Base-by-base conservation (phyloP, 2,797 vertebrate genomes). In the Arctocebus calabarensis region DNA sequence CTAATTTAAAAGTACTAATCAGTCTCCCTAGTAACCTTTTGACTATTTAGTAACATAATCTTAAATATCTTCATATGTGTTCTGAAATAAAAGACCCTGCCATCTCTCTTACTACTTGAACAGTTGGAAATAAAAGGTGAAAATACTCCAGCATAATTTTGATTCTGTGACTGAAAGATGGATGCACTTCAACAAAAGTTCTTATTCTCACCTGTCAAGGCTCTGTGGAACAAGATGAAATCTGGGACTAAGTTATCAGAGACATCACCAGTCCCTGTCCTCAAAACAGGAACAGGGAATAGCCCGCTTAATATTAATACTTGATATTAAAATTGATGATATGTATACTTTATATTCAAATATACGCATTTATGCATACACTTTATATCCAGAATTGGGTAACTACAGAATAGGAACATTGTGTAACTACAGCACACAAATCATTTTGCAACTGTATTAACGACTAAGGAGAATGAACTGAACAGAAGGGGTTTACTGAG, bases 1-100 rank as follows among this genome's bases (percentile, higher is more conserved):
- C 32, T 70, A 71, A 62, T 12, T 92, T 92, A 75, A 95, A 96
- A 96, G 19, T 37, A 78, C 40, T 66, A 88, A 87, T 92, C 84
- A 81, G n/a, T 91, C 73, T 82, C 48, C 66, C 55, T 55, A 85
- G 68, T 55, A 92, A 48, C 64, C 70, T 57, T 96, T 43, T 89
- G 40, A 66, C 64, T 57, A 68, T 75, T 64, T 8, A 68, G 37
- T 32, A 88, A 89, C 17, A 64, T 23, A 61, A 83, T 77, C 73
- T 71, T 91, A 90, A 84, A 81, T 93, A 78, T 40, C 62, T 93
- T 87, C 2, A 4, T 29, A 66, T 84, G 88, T 89, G 19, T 55
- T 68, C n/a, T 81, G 27, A 92, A 90, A 77, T 92, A 64, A 95
- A 91, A 93, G 11, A 86, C 78, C n/a, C 32, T 84, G 7, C 3